Percentiles rank a stretch among this genome's conserved stretches.
phyloP scores from a whole-genome alignment of 2,113 vertebrate species.

The Ranitomeya imitator region DNA sequence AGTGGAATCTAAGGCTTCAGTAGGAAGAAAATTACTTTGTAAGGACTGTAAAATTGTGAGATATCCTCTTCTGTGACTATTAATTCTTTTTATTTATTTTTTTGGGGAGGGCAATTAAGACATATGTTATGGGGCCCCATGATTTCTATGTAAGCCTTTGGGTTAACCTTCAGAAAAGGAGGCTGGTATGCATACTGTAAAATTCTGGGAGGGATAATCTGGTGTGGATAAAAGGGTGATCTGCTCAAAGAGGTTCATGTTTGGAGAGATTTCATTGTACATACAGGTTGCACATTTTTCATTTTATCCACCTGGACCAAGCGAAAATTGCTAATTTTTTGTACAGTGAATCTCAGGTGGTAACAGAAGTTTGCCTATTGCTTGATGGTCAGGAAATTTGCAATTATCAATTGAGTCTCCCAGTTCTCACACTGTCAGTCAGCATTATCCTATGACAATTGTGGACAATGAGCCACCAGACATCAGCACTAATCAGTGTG shows the following conservation, averaged over 20 bases:
- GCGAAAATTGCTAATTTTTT: no score
- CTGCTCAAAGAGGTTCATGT: background rate
- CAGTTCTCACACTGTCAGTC: conserved; percentile 25
- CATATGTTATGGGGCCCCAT: no score
- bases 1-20: no score
- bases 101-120: no score
- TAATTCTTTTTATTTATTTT: no score
- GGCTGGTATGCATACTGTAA: no score
- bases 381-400: background rate
- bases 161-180: no score
- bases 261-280: background rate
- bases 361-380: background rate
- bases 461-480: background rate
- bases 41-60: no score
- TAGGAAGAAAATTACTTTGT: no score
- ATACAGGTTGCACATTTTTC: background rate
- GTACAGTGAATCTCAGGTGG: background rate
- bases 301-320: background rate
- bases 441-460: conserved; percentile 14
- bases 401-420: background rate
- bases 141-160: no score
- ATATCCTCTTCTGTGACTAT: no score
- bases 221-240: background rate
- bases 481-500: conserved; percentile 46
- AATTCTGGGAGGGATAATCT: no score